A percentile compares a stretch with the other conserved stretches of the same genome.
These are phyloP conservation scores for Pogonomyrmex californicus DNA, from an alignment of 1,140 invertebrate species.

Conservation along the genomic window DNA sequence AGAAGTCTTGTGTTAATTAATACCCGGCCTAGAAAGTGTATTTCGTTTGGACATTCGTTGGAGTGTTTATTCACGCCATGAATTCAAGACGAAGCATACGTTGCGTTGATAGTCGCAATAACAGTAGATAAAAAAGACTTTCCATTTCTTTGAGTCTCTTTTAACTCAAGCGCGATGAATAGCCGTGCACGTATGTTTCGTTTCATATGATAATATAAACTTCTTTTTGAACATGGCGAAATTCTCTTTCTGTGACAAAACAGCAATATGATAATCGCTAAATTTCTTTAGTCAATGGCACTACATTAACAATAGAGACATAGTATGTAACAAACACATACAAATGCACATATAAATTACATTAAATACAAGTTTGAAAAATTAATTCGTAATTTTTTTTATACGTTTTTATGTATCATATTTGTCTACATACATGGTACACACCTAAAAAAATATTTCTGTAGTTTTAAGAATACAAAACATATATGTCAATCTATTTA, in stretches of 20 bases:
- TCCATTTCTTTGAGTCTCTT: constrained; percentile 55
- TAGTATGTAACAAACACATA: background rate
- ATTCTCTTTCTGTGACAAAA: constrained; percentile 2
- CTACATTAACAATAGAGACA: background rate
- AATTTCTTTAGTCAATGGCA: constrained; percentile 12
- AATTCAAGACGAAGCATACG: constrained; percentile 22
- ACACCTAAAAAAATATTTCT: background rate
- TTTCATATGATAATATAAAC: constrained; percentile 56
- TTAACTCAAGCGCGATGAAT: constrained; percentile 34
- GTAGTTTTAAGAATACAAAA: constrained; percentile 23
- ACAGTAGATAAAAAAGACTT: constrained; percentile 54
- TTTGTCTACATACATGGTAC: background rate
- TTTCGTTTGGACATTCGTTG: constrained; percentile 31
- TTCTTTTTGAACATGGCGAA: constrained; percentile 32
- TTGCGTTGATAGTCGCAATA: constrained; percentile 11
- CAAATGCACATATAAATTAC: background rate
- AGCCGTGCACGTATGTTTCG: background rate
- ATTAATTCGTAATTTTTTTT: background rate
- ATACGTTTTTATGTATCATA: background rate
- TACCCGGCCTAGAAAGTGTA: constrained; percentile 39
- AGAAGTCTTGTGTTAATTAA: constrained; percentile 48
- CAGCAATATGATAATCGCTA: background rate
- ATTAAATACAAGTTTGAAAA: background rate
- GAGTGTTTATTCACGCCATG: constrained; percentile 7
- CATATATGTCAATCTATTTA: background rate